Evolutionary conservation across 2,888 invertebrate genomes (phyloP).

Genomic region (Phyllotreta cruciferae): DNA sequence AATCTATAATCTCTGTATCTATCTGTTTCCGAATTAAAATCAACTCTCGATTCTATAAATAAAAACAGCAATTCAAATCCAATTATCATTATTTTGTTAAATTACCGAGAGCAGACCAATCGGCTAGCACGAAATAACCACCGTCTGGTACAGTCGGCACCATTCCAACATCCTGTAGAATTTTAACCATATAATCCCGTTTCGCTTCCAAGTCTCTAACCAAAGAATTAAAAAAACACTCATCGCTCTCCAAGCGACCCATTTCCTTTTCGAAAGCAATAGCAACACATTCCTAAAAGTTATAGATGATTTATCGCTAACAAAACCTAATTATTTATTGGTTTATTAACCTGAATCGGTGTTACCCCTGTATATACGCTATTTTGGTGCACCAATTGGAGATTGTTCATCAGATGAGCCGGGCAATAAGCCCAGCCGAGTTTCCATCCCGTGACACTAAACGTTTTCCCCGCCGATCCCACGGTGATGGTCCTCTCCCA

Average conservation of each 20-base stretch:
- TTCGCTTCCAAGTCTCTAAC: constrained; percentile 78
- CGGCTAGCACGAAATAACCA: constrained; percentile 96
- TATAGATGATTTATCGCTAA: constrained; percentile 23
- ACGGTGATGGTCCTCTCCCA: constrained; percentile 97
- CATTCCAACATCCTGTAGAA: constrained; percentile 82
- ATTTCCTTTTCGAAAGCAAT: constrained; percentile 87
- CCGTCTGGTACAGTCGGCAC: constrained; percentile 92
- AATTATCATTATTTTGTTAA: constrained; percentile 13
- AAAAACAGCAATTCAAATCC: background rate
- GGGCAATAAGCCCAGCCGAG: constrained; percentile 97
- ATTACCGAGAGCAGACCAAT: constrained; percentile 81
- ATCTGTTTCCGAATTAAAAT: constrained; percentile 74
- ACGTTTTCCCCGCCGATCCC: constrained; percentile 97
- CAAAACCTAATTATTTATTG: background rate
- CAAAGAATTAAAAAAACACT: constrained; percentile 84
- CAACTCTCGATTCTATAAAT: constrained; percentile 68
- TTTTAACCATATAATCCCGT: constrained; percentile 79
- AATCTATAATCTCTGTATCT: constrained; percentile 86
- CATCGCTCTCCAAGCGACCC: constrained; percentile 69
- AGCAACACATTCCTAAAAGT: constrained; percentile 85
- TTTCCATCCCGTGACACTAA: constrained; percentile 98
- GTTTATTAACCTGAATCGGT: constrained; percentile 73
- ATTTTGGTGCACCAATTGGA: constrained; percentile 93
- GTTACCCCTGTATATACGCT: constrained; percentile 92
- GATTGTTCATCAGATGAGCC: constrained; percentile 75